These are phyloP conservation scores for Callionymus lyra DNA, from an alignment of 2,113 vertebrate species.

Conservation along the genomic window DNA sequence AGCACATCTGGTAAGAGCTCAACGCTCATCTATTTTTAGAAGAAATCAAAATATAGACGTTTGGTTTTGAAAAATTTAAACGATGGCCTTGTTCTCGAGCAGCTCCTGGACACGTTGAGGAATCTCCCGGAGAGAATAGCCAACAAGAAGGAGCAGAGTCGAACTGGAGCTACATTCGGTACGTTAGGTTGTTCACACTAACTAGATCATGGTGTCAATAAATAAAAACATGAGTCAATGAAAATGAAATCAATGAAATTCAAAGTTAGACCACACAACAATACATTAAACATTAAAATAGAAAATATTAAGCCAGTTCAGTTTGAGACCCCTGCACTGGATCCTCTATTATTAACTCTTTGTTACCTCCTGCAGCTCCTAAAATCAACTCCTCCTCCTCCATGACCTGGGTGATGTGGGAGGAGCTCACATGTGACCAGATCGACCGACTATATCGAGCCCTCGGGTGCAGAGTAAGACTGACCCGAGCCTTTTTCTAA, in stretches of 20 bases:
- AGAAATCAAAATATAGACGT: too few species aligned
- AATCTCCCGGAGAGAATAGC: slow-evolving; percentile 75
- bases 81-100: slow-evolving; percentile 4
- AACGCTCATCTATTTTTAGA: too few species aligned
- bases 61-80: too few species aligned
- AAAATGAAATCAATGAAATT: too few species aligned
- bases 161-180: slow-evolving; percentile 79
- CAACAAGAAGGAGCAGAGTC: slow-evolving; percentile 70
- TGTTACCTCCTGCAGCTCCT: slow-evolving; percentile 67
- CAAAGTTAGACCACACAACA: too few species aligned
- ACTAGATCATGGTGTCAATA: too few species aligned
- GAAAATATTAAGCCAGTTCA: too few species aligned
- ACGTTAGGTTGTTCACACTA: too few species aligned
- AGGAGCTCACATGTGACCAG: slow-evolving; percentile 80
- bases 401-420: slow-evolving; percentile 85
- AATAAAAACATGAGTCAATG: too few species aligned
- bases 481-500: neutral
- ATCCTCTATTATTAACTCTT: neutral
- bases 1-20: slow-evolving; percentile 78
- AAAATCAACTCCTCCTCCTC: slow-evolving; percentile 66
- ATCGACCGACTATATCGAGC: slow-evolving; percentile 75
- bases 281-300: too few species aligned
- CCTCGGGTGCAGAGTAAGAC: slow-evolving; percentile 76
- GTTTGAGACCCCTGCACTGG: too few species aligned
- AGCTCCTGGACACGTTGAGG: slow-evolving; percentile 82